Percentiles rank a stretch among this genome's conserved stretches.
Evolutionary conservation across 2,797 vertebrate genomes (phyloP).

Genomic region (Glyptemys insculpta): DNA sequence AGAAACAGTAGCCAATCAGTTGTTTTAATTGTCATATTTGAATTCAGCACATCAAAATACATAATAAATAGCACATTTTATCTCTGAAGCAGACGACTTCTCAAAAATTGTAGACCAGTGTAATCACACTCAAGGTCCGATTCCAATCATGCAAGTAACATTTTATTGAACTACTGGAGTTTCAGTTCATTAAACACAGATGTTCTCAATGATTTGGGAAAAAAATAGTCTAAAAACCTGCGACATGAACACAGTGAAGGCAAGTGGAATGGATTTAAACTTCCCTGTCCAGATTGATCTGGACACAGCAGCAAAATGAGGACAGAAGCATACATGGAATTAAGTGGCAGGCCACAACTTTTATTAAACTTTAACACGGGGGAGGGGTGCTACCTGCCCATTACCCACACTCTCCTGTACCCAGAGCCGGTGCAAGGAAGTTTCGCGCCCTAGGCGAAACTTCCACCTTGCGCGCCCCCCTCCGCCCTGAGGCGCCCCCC

Average conservation of each 20-base stretch:
- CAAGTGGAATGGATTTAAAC: slow-evolving; percentile 23
- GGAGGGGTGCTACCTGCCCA: neutral
- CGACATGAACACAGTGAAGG: neutral
- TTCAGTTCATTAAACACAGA: slow-evolving; percentile 46
- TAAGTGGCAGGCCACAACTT: neutral
- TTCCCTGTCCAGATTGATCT: neutral
- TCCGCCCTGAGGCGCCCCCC: too few species aligned
- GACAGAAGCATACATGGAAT: neutral
- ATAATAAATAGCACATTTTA: too few species aligned
- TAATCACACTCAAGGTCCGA: slow-evolving; percentile 22
- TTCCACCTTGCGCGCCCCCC: too few species aligned
- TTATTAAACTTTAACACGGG: neutral
- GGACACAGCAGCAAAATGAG: neutral
- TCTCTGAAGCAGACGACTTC: too few species aligned
- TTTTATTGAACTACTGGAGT: slow-evolving; percentile 54
- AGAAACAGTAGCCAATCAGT: too few species aligned
- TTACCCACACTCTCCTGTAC: neutral
- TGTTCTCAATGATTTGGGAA: slow-evolving; percentile 31
- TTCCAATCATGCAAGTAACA: slow-evolving; percentile 34
- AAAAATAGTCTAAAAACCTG: neutral
- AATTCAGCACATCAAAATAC: too few species aligned
- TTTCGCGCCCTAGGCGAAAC: too few species aligned
- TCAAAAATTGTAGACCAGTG: too few species aligned
- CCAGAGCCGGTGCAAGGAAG: too few species aligned
- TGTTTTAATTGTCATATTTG: too few species aligned